Percentiles rank a stretch among this genome's conserved stretches.
Evolutionary conservation across 2,888 invertebrate genomes (phyloP).

Genomic region (Mythimna ferrago): DNA sequence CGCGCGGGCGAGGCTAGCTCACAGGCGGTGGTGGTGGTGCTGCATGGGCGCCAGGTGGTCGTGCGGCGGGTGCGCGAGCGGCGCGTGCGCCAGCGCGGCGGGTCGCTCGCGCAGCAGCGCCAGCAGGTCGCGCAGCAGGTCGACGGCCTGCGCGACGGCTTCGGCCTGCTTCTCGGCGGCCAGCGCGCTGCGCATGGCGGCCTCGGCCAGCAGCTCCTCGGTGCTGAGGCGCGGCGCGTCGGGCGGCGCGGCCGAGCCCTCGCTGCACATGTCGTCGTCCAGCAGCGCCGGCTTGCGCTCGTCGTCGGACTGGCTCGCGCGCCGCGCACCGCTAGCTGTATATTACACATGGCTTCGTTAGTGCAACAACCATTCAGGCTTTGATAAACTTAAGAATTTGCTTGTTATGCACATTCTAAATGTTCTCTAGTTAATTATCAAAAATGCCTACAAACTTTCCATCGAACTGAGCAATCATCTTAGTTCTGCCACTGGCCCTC

Average conservation of each 20-base stretch:
- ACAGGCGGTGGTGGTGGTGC: conserved; percentile 74
- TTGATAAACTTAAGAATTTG: conserved; percentile 1
- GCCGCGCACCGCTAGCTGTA: conserved; percentile 60
- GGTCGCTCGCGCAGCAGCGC: conserved; percentile 88
- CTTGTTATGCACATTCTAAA: not conserved
- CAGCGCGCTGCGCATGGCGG: conserved; percentile 86
- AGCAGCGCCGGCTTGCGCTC: conserved; percentile 78
- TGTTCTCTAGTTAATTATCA: not conserved
- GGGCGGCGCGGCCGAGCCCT: conserved; percentile 69
- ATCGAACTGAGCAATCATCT: not conserved
- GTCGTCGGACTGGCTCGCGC: conserved; percentile 78
- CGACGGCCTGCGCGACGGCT: conserved; percentile 78
- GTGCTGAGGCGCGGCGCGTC: conserved; percentile 75
- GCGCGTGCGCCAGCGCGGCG: conserved; percentile 34
- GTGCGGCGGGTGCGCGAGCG: conserved; percentile 53
- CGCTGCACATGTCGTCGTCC: conserved; percentile 84
- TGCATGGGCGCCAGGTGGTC: conserved; percentile 53
- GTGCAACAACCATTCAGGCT: not conserved
- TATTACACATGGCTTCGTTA: conserved; percentile 1
- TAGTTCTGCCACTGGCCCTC: not conserved
- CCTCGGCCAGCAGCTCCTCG: conserved; percentile 86
- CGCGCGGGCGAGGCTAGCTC: conserved; percentile 77
- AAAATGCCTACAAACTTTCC: not conserved
- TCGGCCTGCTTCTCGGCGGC: conserved; percentile 87
- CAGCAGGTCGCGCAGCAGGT: conserved; percentile 80